Evolutionary conservation across 2,797 vertebrate genomes (phyloP).

Genomic region (Argyrosomus regius): DNA sequence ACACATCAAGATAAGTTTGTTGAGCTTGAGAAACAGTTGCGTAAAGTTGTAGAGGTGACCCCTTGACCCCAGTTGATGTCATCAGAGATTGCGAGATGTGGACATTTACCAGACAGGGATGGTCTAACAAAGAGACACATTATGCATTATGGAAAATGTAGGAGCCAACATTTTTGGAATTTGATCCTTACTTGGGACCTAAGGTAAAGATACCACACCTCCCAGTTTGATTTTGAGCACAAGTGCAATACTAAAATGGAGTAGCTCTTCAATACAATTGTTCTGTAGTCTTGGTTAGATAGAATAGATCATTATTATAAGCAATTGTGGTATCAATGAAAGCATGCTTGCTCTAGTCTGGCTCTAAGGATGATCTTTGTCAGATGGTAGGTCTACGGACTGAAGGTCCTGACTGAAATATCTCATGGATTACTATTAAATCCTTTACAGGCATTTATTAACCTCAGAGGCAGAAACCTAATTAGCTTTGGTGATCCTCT

Average conservation of each 20-base stretch:
- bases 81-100: background rate
- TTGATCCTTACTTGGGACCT: too few relatives aligned
- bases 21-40: background rate
- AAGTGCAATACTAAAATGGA: background rate
- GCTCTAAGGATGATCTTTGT: too few relatives aligned
- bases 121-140: too few relatives aligned
- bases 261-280: background rate
- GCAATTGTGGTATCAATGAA: background rate
- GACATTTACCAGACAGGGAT: background rate
- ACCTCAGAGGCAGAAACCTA: background rate
- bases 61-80: background rate
- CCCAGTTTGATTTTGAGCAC: background rate
- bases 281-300: background rate
- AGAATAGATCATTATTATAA: background rate
- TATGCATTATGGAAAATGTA: slow-evolving; percentile 10
- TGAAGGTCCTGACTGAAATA: background rate
- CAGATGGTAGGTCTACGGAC: background rate
- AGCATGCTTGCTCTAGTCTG: too few relatives aligned
- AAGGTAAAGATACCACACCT: background rate
- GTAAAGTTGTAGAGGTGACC: background rate
- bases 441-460: background rate
- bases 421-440: background rate
- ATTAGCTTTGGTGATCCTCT: background rate
- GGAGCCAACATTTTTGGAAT: too few relatives aligned
- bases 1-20: background rate